A percentile compares a stretch with the other conserved stretches of the same genome.
These are phyloP conservation scores for Prunella fulvescens DNA, from an alignment of 2,113 vertebrate species.

Conservation along the genomic window DNA sequence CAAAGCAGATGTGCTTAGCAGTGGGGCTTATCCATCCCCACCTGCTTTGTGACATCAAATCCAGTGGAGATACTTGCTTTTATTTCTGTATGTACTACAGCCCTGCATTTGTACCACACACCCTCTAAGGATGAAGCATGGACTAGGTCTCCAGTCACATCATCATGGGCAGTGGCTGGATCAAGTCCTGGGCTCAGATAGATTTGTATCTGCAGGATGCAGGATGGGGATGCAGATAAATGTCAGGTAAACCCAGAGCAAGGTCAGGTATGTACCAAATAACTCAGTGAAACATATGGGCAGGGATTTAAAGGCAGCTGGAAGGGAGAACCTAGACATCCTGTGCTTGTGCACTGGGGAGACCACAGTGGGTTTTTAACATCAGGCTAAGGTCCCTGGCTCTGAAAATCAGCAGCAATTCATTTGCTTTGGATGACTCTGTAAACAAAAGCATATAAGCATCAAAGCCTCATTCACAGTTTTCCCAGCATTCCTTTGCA, in stretches of 20 bases:
- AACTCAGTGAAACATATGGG: not conserved
- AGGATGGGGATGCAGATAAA: not conserved
- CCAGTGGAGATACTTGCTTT: not conserved
- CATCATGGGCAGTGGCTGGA: not conserved
- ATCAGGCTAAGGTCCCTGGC: not conserved
- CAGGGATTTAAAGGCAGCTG: not conserved
- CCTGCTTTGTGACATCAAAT: not conserved
- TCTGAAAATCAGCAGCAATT: not conserved
- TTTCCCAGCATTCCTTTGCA: not conserved
- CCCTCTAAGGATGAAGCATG: not conserved
- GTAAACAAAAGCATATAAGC: not conserved
- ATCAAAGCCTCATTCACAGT: not conserved
- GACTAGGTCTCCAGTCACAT: rapidly evolving
- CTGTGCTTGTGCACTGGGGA: not conserved
- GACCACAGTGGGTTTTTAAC: not conserved
- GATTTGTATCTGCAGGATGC: not conserved
- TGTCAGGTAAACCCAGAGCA: not conserved
- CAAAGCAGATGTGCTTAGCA: not conserved
- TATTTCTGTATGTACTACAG: not conserved
- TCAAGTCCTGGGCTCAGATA: not conserved
- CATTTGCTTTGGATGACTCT: not conserved
- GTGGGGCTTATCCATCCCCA: not conserved
- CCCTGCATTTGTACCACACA: not conserved
- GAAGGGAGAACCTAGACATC: not conserved
- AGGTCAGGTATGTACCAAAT: not conserved